Percentiles rank a stretch among this genome's conserved stretches.
Evolutionary conservation across 1,140 invertebrate species (phyloP).

Genomic region (Drosophila bifasciata): DNA sequence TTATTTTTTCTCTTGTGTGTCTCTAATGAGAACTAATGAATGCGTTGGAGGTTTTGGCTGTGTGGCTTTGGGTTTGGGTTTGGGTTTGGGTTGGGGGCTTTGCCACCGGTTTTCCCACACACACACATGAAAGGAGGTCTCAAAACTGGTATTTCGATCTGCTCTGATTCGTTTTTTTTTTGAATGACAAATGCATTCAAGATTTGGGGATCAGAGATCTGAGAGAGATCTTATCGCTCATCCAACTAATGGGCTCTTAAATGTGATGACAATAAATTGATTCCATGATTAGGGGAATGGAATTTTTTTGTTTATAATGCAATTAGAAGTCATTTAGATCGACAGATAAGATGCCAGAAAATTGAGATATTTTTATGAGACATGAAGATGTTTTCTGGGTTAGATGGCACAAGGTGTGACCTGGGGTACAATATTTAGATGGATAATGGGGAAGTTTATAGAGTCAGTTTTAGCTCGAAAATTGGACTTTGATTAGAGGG

Average conservation of each 20-base stretch:
- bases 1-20: background rate
- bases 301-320: slow-evolving; percentile 40
- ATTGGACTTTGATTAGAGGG: no score
- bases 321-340: slow-evolving; percentile 43
- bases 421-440: background rate
- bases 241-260: slow-evolving; percentile 42
- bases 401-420: background rate
- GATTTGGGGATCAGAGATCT: slow-evolving; percentile 18
- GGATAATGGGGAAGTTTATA: background rate
- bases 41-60: slow-evolving; percentile 40
- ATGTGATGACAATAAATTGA: slow-evolving; percentile 55
- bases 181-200: slow-evolving; percentile 47
- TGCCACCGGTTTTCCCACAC: slow-evolving; percentile 48
- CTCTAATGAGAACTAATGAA: slow-evolving; percentile 55
- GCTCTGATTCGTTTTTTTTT: slow-evolving; percentile 46
- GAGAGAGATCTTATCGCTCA: slow-evolving; percentile 32
- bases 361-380: slow-evolving; percentile 22
- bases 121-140: background rate
- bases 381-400: slow-evolving; percentile 7
- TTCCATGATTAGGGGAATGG: slow-evolving; percentile 36
- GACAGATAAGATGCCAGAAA: slow-evolving; percentile 1
- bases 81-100: slow-evolving; percentile 6
- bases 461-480: no score
- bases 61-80: slow-evolving; percentile 36
- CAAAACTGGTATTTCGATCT: slow-evolving; percentile 40